phyloP scores from a whole-genome alignment of 2,797 vertebrate species.

The Myotis planiceps region DNA sequence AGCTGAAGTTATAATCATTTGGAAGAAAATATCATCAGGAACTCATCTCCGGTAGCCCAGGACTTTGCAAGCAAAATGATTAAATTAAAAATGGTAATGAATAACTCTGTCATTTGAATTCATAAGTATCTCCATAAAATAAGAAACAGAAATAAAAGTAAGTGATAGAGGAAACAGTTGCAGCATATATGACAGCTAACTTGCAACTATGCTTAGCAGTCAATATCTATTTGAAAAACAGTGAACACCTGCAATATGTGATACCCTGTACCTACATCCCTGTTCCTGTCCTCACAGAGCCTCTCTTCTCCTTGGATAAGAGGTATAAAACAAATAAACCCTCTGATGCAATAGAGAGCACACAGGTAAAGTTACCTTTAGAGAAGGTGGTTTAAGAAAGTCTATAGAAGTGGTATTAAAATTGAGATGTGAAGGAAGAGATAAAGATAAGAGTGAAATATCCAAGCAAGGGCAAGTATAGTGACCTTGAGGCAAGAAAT shows the following conservation, averaged over 20 bases:
- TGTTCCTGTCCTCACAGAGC: too few relatives aligned
- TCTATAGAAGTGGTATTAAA: background rate
- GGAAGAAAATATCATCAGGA: background rate
- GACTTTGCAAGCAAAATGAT: background rate
- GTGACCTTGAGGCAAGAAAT: background rate
- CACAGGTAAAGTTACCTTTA: background rate
- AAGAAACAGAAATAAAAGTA: background rate
- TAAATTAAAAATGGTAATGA: background rate
- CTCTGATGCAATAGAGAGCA: background rate
- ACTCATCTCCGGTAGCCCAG: background rate
- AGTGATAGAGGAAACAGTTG: background rate
- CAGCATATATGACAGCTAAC: background rate
- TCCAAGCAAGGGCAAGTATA: background rate
- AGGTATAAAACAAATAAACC: background rate
- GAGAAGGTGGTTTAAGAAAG: background rate
- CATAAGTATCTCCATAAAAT: background rate
- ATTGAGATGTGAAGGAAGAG: background rate
- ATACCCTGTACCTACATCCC: background rate
- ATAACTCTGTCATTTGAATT: background rate
- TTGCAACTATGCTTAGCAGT: background rate
- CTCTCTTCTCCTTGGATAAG: background rate
- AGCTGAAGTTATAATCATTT: background rate
- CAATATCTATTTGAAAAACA: background rate
- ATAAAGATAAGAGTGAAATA: background rate
- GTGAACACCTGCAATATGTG: background rate